Conservation (phyloP, 2,888 invertebrate species). For the Thera britannica region DNA sequence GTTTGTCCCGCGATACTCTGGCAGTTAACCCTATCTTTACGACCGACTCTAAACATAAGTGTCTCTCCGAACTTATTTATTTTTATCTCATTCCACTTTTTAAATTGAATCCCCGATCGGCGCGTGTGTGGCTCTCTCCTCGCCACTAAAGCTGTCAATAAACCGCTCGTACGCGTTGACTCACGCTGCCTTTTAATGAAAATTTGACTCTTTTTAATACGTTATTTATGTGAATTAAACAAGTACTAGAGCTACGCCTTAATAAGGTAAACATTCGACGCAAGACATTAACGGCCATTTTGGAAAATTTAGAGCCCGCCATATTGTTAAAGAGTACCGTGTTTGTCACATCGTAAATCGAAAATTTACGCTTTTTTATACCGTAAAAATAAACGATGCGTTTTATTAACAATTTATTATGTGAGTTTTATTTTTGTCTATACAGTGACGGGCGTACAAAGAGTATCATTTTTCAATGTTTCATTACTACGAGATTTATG, state of each 20-base stretch:
- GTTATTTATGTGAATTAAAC: constrained; percentile 75
- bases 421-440: constrained; percentile 29
- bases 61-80: constrained; percentile 83
- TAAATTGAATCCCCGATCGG: constrained; percentile 82
- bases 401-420: constrained; percentile 58
- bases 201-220: constrained; percentile 75
- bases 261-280: constrained; percentile 68
- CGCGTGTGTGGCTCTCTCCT: constrained; percentile 78
- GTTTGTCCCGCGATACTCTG: constrained; percentile 80
- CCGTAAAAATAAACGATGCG: constrained; percentile 51
- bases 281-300: constrained; percentile 66
- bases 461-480: constrained; percentile 23
- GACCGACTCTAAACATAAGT: constrained; percentile 83
- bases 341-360: constrained; percentile 75
- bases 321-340: constrained; percentile 60
- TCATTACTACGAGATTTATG: constrained; percentile 4
- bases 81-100: constrained; percentile 83
- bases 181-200: constrained; percentile 75
- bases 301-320: constrained; percentile 63
- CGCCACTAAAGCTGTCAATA: constrained; percentile 81
- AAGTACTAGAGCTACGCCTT: constrained; percentile 66
- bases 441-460: constrained; percentile 28
- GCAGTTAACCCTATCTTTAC: constrained; percentile 85
- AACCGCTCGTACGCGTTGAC: constrained; percentile 67
- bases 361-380: constrained; percentile 60